A percentile compares a stretch with the other conserved stretches of the same genome.
Evolutionary conservation across 2,888 invertebrate species (phyloP).

Genomic region (Liodrosophila aerea): DNA sequence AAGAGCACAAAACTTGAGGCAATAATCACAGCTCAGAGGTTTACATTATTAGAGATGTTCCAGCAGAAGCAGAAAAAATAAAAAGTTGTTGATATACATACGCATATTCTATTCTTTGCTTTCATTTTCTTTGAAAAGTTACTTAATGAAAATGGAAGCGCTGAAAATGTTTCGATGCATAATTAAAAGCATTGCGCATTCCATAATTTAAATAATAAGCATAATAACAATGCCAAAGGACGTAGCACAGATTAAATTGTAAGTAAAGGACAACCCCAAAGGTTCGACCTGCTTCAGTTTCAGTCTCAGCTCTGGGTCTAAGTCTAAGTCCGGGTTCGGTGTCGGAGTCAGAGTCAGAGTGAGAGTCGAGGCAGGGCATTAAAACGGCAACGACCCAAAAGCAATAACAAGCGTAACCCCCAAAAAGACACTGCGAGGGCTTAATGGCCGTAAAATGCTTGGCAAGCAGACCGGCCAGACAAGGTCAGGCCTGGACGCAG

Average conservation of each 20-base stretch:
- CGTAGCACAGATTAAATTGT: constrained; percentile 49
- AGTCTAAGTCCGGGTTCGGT: not conserved
- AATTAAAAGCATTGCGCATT: constrained; percentile 65
- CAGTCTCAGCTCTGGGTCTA: not conserved
- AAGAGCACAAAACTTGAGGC: constrained; percentile 13
- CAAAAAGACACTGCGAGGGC: constrained; percentile 55
- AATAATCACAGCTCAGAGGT: constrained; percentile 33
- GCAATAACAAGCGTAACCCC: constrained; percentile 34
- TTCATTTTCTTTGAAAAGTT: constrained; percentile 22
- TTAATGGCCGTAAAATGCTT: constrained; percentile 73
- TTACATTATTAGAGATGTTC: constrained; percentile 26
- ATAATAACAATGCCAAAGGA: constrained; percentile 52
- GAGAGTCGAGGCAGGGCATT: constrained; percentile 18
- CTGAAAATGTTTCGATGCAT: constrained; percentile 54
- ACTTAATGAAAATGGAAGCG: constrained; percentile 30
- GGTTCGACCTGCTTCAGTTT: constrained; percentile 15
- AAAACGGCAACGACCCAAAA: constrained; percentile 33
- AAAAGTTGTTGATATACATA: constrained; percentile 7
- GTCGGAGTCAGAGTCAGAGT: not conserved
- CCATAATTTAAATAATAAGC: constrained; percentile 63
- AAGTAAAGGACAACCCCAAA: constrained; percentile 28
- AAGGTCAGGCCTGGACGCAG: constrained; percentile 51
- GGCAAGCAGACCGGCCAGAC: constrained; percentile 57
- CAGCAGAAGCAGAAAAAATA: too few relatives aligned
- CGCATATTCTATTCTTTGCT: not conserved